Evolutionary conservation across 2,888 invertebrate species (phyloP), one percentile per base, ranked within the genome.

Genomic region (Chloromyia formosa): DNA sequence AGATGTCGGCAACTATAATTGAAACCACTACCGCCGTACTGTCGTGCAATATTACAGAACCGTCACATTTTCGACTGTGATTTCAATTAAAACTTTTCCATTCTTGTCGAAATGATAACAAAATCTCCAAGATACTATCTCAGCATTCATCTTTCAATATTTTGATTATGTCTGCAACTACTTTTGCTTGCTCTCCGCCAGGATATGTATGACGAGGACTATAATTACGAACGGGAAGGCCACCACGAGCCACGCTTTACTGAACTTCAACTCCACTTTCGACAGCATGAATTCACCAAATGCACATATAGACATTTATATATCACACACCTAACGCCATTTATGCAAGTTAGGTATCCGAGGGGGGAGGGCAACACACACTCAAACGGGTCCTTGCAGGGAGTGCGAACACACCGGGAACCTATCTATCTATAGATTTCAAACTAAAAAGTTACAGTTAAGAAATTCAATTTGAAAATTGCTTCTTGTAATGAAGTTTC

Each of bases 1-100:
- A 35, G 27, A 35, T 35, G 27, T 35, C 27, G 27, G 27, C 27
- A 35, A 35, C 27, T 35, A 35, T 35, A 35, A 35, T 35, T 35
- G 27, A 35, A 35, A 35, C 27, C 27, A 7, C 27, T 35, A 35
- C 27, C 27, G 27, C 7, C 7, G 27, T 35, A 35, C 27, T 35
- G 27, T 35, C 27, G 27, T 35, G 7, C 27, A 35, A 35, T 35
- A 35, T 35, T 35, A 35, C 27, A 35, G 27, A 35, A 35, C 27
- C 27, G 27, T 35, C 27, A 35, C 7, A 35, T 53, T 56, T 60
- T 20, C 22, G 23, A 60, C 60, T 60, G 14, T 42, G 66, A 45
- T 66, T 66, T 66, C 66, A 66, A 66, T 66, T 66, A 66, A 66
- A 66, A 66, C 66, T 66, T 66, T 66, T 45, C 66, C 66, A 66